These are phyloP conservation scores for Drosophila merina DNA, from an alignment of 2,888 invertebrate genomes.

Conservation along the genomic window DNA sequence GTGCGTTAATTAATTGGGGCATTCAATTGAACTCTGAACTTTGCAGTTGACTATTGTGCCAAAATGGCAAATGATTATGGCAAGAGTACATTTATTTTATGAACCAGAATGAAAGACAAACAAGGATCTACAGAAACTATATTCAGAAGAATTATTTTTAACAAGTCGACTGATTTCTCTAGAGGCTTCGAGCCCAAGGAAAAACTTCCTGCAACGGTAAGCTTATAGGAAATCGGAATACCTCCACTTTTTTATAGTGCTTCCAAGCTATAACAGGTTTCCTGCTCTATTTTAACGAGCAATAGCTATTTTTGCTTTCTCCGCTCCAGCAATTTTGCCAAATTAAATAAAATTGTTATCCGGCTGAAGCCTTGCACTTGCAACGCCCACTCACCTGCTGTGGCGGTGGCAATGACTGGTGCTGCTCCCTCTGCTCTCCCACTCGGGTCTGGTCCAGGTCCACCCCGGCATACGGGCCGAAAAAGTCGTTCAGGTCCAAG, in stretches of 20 bases:
- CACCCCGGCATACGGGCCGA: conserved; percentile 33
- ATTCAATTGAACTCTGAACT: conserved; percentile 32
- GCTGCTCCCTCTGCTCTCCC: conserved; percentile 32
- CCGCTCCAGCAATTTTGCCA: background rate
- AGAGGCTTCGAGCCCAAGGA: background rate
- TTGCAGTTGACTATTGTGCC: conserved; percentile 9
- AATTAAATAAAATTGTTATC: conserved; percentile 5
- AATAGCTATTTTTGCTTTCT: background rate
- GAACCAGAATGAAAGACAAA: too few relatives aligned
- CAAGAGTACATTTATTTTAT: too few relatives aligned
- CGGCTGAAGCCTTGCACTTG: conserved; percentile 5
- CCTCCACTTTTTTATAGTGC: background rate
- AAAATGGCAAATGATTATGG: too few relatives aligned
- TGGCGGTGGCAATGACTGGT: conserved; percentile 33
- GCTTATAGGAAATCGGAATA: background rate
- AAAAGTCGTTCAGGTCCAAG: conserved; percentile 54
- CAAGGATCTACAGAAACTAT: too few relatives aligned
- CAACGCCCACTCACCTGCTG: conserved; percentile 65
- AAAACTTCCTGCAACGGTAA: background rate
- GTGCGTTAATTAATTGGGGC: conserved; percentile 27
- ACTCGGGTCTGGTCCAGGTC: conserved; percentile 32
- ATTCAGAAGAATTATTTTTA: too few relatives aligned
- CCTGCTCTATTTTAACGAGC: background rate
- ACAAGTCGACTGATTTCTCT: too few relatives aligned
- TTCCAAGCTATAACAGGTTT: background rate